These are phyloP conservation scores for Muscina levida DNA, from an alignment of 2,888 invertebrate genomes.

Conservation along the genomic window DNA sequence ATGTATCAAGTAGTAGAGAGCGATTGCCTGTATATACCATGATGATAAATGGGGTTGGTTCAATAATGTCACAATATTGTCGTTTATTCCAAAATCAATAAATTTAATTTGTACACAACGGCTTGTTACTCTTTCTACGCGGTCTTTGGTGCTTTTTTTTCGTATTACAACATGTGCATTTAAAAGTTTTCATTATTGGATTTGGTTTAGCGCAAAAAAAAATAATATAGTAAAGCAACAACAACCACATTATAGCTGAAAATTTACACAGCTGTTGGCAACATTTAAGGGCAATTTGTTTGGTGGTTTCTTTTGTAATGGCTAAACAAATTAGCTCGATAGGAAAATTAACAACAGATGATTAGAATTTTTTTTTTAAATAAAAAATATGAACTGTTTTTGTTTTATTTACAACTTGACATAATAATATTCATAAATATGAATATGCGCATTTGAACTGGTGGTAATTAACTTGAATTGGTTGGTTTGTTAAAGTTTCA, in stretches of 20 bases:
- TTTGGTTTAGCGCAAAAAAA: conserved; percentile 32
- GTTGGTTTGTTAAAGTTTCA: no score
- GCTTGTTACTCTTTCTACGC: conserved; percentile 15
- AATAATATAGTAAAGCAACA: no score
- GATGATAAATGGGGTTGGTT: conserved; percentile 66
- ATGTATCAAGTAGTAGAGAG: no score
- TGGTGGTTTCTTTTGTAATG: conserved; percentile 54
- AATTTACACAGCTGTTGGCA: conserved; percentile 61
- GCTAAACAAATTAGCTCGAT: conserved; percentile 58
- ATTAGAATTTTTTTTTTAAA: conserved; percentile 26
- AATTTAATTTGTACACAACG: conserved; percentile 54
- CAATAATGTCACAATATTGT: conserved; percentile 66
- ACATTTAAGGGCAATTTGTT: conserved; percentile 60
- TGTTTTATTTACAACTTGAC: no score
- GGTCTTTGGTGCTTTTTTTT: conserved; percentile 29
- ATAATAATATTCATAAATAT: no score
- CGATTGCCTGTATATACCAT: conserved; percentile 28
- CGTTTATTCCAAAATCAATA: conserved; percentile 65
- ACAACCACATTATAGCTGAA: conserved; percentile 43
- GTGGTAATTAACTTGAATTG: no score
- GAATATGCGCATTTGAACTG: no score
- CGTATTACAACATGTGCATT: conserved; percentile 55
- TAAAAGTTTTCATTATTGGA: conserved; percentile 12
- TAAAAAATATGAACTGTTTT: no score
- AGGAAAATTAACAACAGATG: conserved; percentile 56